Base-by-base conservation (phyloP, 2,113 vertebrate species). In the Lichenostomus cassidix region DNA sequence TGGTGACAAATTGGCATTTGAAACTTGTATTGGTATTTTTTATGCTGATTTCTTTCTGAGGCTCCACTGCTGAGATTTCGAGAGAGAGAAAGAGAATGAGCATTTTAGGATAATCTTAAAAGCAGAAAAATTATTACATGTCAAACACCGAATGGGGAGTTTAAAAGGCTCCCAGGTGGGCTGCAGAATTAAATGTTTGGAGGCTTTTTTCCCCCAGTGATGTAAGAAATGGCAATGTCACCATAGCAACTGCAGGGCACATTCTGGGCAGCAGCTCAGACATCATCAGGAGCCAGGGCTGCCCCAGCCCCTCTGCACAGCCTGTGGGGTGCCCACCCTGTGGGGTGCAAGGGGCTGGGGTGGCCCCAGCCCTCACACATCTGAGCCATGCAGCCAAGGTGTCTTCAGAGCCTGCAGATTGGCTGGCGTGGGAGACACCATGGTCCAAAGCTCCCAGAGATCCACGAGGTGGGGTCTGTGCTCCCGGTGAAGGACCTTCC, bases 81-180 rank as follows among this genome's bases (percentile, higher is more conserved):
- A 95, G 89, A 83, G 92, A 84, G 85, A 82, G 77, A 93, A 94
- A 58, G 92, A 86, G 93, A 94, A 94, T 59, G 88, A 97, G 94
- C 91, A 77, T 96, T 98, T 97, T 95, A 92, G 96, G 96, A 94
- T 97, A 97, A 97, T 97, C 96, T 97, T 97, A 96, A 97, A 97
- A 97, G 97, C 64, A 80, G 95, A 96, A 97, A 97, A 97, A 97
- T 95, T 92, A 97, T 96, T 97, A 96, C 65, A 73, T 97, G 96
- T 98, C 97, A 98, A 97, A 98, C 96, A 94, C 69, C 49, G 18
- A 97, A 88, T 25, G n/a, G 90, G 95, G 97, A 98, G 93, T 95
- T 97, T 97, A 96, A 98, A 97, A 96, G 97, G 95, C 97, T 98
- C 97, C 97, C 97, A 97, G 95, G 97, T 97, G 97, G 97, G 97